Evolutionary conservation across 1,140 invertebrate species (phyloP).

Genomic region (Caenorhabditis brenneri): DNA sequence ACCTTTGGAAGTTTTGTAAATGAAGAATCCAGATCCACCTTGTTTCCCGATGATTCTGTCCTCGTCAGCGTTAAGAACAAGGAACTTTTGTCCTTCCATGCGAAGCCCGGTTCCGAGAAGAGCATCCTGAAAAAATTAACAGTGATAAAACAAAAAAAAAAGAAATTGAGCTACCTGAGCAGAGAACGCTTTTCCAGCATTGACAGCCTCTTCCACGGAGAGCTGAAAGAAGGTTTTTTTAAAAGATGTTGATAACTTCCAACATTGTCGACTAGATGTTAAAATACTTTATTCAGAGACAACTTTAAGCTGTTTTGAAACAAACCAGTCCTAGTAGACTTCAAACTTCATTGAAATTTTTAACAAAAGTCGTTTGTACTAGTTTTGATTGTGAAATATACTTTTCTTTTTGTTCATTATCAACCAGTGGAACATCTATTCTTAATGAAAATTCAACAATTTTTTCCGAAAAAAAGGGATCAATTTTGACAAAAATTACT

Average conservation of each 20-base stretch:
- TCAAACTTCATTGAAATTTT: no score
- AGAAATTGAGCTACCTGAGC: not conserved
- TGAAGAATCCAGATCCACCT: constrained; percentile 62
- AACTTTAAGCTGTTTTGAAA: no score
- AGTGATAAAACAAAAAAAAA: not conserved
- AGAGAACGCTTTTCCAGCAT: constrained; percentile 65
- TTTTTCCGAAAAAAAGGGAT: no score
- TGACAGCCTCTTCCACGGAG: constrained; percentile 55
- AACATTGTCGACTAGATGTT: no score
- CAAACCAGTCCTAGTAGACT: no score
- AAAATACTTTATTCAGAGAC: no score
- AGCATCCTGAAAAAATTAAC: constrained; percentile 51
- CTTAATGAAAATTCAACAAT: no score
- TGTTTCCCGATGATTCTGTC: constrained; percentile 67
- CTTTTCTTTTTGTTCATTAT: no score
- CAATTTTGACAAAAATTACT: no score
- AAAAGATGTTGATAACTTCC: not conserved
- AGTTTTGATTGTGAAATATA: no score
- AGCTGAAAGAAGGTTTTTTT: constrained; percentile 25
- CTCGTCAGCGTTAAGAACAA: constrained; percentile 65
- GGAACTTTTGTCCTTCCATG: constrained; percentile 69
- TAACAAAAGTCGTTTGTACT: no score
- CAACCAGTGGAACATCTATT: no score
- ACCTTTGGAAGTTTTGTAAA: constrained; percentile 70
- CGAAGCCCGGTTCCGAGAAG: constrained; percentile 64